Conservation (phyloP, 1,140 invertebrate genomes). For the Drusus annulatus region DNA sequence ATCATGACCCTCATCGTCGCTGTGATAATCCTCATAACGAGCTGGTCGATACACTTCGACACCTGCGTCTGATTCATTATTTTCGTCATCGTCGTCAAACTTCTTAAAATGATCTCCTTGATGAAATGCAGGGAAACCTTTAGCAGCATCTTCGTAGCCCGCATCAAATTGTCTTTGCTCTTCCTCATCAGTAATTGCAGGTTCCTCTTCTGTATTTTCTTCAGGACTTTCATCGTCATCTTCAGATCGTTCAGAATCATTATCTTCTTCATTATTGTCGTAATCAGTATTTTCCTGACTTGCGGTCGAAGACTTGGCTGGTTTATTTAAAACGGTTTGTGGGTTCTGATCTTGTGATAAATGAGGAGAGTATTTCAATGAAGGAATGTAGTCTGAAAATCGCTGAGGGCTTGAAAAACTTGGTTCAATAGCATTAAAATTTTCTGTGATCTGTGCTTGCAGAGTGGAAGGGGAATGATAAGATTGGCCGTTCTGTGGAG, state of each 20-base stretch:
- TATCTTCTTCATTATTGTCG: constrained; percentile 62
- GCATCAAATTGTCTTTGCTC: constrained; percentile 68
- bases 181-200: constrained; percentile 62
- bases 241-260: constrained; percentile 62
- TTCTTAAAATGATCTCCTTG: constrained; percentile 45
- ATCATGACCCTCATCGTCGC: constrained; percentile 45
- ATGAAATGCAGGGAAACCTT: constrained; percentile 64
- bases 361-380: constrained; percentile 44
- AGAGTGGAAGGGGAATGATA: background rate
- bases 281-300: constrained; percentile 58
- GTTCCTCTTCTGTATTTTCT: constrained; percentile 62
- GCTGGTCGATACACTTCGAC: constrained; percentile 15
- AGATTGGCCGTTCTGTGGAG: background rate
- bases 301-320: constrained; percentile 2
- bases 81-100: constrained; percentile 57
- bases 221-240: constrained; percentile 63
- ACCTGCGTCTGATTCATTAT: constrained; percentile 5
- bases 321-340: constrained; percentile 45
- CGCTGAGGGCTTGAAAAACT: constrained; percentile 50
- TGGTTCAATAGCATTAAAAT: constrained; percentile 41
- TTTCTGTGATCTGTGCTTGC: constrained; percentile 25
- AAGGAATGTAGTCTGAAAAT: constrained; percentile 52
- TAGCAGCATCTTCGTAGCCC: constrained; percentile 66
- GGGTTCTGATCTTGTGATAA: constrained; percentile 46
- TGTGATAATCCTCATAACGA: constrained; percentile 28